Evolutionary conservation across 2,888 invertebrate genomes (phyloP), one percentile per base, ranked within the genome.

Genomic region (Nezara viridula): DNA sequence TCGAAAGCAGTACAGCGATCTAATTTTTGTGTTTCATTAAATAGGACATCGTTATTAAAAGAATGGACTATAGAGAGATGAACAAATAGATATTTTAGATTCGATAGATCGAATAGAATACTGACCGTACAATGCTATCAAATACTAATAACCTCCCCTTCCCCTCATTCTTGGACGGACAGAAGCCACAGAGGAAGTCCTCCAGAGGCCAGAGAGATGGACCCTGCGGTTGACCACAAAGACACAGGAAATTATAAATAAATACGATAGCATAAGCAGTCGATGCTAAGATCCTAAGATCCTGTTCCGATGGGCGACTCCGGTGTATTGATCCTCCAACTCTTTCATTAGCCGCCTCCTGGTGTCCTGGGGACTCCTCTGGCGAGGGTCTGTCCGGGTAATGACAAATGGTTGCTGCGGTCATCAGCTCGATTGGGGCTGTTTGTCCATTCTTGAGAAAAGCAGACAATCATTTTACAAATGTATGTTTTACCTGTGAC

Each of bases 381-480:
- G 52, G 52, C 24, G 55, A 55, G 55, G 55, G 55, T 55, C n/a
- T 55, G 55, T 55, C 55, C n/a, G n/a, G 55, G n/a, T 55, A n/a
- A 55, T 55, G 55, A 55, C n/a, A 55, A 55, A 55, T 55, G 55
- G 55, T 55, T 55, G 55, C 3, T 10, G n/a, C 12, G n/a, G n/a
- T 55, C 55, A 55, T 55, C 55, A 55, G 9, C n/a, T 55, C n/a
- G n/a, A 55, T 55, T n/a, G 24, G 10, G 55, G 10, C 21, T 1
- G 9, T n/a, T 55, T 55, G 7, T 55, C 55, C n/a, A 24, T n/a
- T n/a, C n/a, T 55, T 55, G 55, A 24, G 24, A 24, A 7, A 52
- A 24, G 6, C 24, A n/a, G 52, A 52, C 24, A 21, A 52, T 24
- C 24, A 24, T 52, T 24, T 21, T 52, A 52, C 52, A 52, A 21